phyloP scores from a whole-genome alignment of 1,140 invertebrate genomes.

The Dolichoris vasculosae region DNA sequence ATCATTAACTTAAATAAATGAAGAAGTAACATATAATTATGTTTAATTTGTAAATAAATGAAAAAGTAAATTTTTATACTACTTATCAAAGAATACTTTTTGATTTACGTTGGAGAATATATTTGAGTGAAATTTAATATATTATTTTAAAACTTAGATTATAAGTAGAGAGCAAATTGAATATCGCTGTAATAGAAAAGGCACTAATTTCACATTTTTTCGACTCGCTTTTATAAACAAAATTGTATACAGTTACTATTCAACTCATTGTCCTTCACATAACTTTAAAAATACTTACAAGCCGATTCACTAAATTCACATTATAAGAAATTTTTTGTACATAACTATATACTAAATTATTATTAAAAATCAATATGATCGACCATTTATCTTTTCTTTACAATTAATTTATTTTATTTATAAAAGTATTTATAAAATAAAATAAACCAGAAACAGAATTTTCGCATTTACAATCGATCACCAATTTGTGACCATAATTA shows the following conservation, averaged over 20 bases:
- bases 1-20: not conserved
- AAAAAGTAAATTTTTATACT: not conserved
- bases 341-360: constrained; percentile 18
- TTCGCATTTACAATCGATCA: constrained; percentile 20
- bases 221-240: constrained; percentile 20
- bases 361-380: constrained; percentile 36
- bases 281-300: constrained; percentile 15
- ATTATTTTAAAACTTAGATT: constrained; percentile 21
- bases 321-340: not conserved
- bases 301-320: constrained; percentile 29
- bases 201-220: constrained; percentile 47
- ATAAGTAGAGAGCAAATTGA: constrained; percentile 47
- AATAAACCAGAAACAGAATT: not conserved
- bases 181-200: constrained; percentile 34
- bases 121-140: constrained; percentile 16
- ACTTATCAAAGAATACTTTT: not conserved
- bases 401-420: constrained; percentile 17
- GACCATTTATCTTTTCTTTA: not conserved
- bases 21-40: not conserved
- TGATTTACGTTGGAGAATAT: not conserved
- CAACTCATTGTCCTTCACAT: constrained; percentile 1
- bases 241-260: not conserved
- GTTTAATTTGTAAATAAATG: not conserved
- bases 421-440: constrained; percentile 9
- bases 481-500: not conserved